Base-by-base conservation (phyloP, 2,113 vertebrate species). In the Girardinichthys multiradiatus region DNA sequence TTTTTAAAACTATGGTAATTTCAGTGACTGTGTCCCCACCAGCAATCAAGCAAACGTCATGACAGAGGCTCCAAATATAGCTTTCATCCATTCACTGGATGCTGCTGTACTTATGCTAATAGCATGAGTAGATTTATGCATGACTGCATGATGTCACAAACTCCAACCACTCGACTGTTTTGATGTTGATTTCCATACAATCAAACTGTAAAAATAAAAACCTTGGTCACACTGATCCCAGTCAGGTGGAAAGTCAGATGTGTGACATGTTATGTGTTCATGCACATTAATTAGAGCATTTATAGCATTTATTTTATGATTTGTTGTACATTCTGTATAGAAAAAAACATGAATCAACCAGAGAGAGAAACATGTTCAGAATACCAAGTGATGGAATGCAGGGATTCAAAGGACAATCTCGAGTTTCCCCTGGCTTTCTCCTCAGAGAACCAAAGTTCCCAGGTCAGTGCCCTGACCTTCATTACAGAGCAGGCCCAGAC, bases 391-490 rank as follows among this genome's bases (percentile, higher is more conserved):
- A 60, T 28, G 21, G 64, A 59, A 81, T 71, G 67, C 67, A 63
- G 28, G 45, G 66, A 60, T 64, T 28, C 9, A 35, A 66, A 65
- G 68, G 69, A 73, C 51, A 26, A 54, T 4, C 3, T 39, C 27
- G n/a, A 37, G 17, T 13, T 21, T n/a, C 17, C 69, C 14, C n/a
- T 7, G 19, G 17, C 19, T 33, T 37, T 5, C n/a, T 67, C 70
- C 64, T 48, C 54, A 21, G 63, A 80, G 72, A 68, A 21, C 42
- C 26, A 17, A 29, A 19, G 42, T 28, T 27, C 64, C 39, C n/a
- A 57, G 31, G 65, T 74, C 69, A n/a, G 76, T 75, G 76, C 51
- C 65, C 70, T 80, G 83, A 90, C 82, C 83, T 82, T 86, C 82
- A 87, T 91, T 83, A 90, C 63, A 33, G 74, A 81, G 72, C 81